A percentile compares a stretch with the other conserved stretches of the same genome.
phyloP scores from a whole-genome alignment of 2,888 invertebrate species.

The Steromphala cineraria region DNA sequence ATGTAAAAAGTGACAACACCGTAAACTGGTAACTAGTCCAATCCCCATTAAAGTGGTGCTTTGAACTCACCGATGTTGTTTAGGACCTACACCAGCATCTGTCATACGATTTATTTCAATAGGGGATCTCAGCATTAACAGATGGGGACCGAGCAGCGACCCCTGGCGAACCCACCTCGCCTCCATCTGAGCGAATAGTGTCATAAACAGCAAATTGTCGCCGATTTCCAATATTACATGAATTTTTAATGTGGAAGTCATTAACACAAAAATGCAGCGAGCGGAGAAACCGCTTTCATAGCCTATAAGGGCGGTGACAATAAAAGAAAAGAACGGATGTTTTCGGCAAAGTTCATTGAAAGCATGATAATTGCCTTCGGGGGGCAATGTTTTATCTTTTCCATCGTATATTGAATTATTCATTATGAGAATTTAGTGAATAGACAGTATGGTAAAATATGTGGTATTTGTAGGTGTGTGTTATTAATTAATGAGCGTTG shows the following conservation, averaged over 20 bases:
- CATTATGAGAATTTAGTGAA: neutral
- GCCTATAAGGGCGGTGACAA: neutral
- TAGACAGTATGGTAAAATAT: neutral
- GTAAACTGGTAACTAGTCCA: neutral
- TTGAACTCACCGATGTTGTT: constrained; percentile 10
- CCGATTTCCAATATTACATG: neutral
- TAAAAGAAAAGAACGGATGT: neutral
- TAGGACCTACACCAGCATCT: neutral
- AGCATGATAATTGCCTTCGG: neutral
- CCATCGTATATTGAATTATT: neutral
- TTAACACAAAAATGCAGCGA: neutral
- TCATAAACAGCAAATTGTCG: neutral
- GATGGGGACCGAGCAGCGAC: constrained; percentile 11
- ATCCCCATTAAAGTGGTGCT: constrained; percentile 2
- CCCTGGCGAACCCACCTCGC: neutral
- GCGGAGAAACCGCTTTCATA: neutral
- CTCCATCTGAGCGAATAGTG: neutral
- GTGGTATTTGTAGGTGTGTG: neutral
- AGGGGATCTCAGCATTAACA: neutral
- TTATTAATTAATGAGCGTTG: no score
- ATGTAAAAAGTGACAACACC: constrained; percentile 5
- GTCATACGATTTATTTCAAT: constrained; percentile 11
- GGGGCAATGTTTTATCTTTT: neutral
- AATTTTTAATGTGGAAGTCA: neutral
- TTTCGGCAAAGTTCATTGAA: neutral